phyloP scores from a whole-genome alignment of 37 sponge, comb jelly and placozoan genomes.

The Aplysina aerophoba region DNA sequence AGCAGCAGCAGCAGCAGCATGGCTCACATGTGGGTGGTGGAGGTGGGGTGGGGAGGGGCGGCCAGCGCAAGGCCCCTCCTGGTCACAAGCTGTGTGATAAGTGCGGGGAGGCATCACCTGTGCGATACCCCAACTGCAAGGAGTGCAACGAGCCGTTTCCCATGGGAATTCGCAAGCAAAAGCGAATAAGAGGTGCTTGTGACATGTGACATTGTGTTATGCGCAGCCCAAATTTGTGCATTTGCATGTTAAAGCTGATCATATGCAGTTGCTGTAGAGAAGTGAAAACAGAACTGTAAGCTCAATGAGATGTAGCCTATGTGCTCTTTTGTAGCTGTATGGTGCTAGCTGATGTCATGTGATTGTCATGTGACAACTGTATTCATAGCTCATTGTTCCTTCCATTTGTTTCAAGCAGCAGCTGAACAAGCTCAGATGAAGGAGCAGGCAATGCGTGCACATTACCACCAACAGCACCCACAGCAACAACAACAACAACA shows the following conservation, averaged over 20 bases:
- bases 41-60: background rate
- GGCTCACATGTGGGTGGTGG: background rate
- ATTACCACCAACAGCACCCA: background rate
- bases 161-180: constrained; percentile 22
- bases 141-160: constrained; percentile 33
- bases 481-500: background rate
- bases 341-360: too few relatives aligned
- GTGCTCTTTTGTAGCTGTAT: background rate
- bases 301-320: too few relatives aligned
- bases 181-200: constrained; percentile 16
- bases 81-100: constrained; percentile 34
- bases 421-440: constrained; percentile 14
- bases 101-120: constrained; percentile 23
- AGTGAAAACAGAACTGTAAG: too few relatives aligned
- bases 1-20: background rate
- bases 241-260: too few relatives aligned
- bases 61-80: constrained; percentile 22
- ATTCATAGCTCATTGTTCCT: background rate
- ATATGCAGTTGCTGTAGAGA: too few relatives aligned
- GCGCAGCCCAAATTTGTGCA: too few relatives aligned
- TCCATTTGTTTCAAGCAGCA: background rate
- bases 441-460: background rate
- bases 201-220: too few relatives aligned
- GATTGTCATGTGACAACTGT: too few relatives aligned
- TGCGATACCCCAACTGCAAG: constrained; percentile 34